Base-by-base conservation (phyloP, 1,140 invertebrate species). In the Metopolophium dirhodum region DNA sequence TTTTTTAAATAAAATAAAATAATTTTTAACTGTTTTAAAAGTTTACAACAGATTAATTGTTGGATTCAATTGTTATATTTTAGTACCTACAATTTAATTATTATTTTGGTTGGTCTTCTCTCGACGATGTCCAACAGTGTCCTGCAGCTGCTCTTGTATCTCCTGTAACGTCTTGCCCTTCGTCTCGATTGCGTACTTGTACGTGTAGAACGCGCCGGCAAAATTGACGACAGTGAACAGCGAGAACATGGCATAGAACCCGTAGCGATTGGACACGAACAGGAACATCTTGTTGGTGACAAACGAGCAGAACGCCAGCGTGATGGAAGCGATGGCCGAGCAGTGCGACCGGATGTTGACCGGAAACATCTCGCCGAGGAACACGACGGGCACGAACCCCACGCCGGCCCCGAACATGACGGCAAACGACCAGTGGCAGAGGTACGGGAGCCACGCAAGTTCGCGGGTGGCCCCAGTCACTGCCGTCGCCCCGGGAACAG, bases 101-200 rank as follows among this genome's bases (percentile, higher is more conserved):
- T 77, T 3, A 3, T 77, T n/a, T 35, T 18, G 61, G 7, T 77
- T 18, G 61, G 61, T 14, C n/a, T 77, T 77, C n/a, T 18, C 14
- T 77, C 30, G 61, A 3, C 61, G 30, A 14, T 4, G 61, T 14
- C 30, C 14, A 18, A 49, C 51, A 37, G 0, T 22, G 0, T 90
- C 89, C 0, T 45, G 9, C 54, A 61, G 51, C 1, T 68, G 37
- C 1, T 96, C 96, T 94, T 97, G 97, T 41, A 98, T 98, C 95
- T 98, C 96, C 93, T 97, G 96, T 68, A 98, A 96, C 86, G 96
- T 96, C 95, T 97, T 97, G 30, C 97, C 97, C 95, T 98, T 98
- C 0, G 98, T 98, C 95, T 98, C 98, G 83, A 94, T 94, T 3
- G 94, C 92, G 47, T 94, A 93, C 22, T 94, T 94, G 61, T 93